phyloP scores from a whole-genome alignment of 2,888 invertebrate species.

The Falcaria lacertinaria region DNA sequence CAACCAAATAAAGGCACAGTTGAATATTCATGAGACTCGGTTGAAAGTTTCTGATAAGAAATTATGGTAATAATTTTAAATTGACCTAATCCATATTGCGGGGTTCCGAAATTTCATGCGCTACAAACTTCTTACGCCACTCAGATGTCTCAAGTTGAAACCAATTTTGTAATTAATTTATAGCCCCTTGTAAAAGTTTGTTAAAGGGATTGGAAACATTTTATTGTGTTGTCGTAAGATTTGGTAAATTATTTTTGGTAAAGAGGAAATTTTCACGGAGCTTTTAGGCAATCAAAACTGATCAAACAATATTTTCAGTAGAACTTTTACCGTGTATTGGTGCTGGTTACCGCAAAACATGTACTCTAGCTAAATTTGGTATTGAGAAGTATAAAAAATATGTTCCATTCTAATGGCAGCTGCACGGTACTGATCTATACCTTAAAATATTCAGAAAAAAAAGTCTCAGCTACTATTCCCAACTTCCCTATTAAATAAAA shows the following conservation, averaged over 20 bases:
- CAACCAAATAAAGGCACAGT: slow-evolving; percentile 39
- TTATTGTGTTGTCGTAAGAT: slow-evolving; percentile 29
- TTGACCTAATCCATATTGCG: slow-evolving; percentile 67
- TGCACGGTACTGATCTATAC: no score
- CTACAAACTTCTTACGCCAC: slow-evolving; percentile 47
- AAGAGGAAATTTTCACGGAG: slow-evolving; percentile 6
- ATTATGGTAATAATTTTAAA: slow-evolving; percentile 71
- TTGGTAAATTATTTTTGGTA: slow-evolving; percentile 11
- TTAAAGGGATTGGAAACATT: slow-evolving; percentile 34
- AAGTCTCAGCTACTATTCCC: no score
- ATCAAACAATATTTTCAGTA: neutral
- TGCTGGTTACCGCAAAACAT: no score
- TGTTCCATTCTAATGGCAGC: no score
- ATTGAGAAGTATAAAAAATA: no score
- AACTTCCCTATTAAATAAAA: no score
- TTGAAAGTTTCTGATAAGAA: slow-evolving; percentile 61
- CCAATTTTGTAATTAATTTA: slow-evolving; percentile 59
- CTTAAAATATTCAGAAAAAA: no score
- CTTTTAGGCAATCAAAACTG: neutral
- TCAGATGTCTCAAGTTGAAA: slow-evolving; percentile 46
- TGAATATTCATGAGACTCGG: slow-evolving; percentile 63
- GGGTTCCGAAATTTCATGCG: slow-evolving; percentile 35
- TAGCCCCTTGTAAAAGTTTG: slow-evolving; percentile 42
- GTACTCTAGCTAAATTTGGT: no score
- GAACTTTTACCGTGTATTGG: no score